phyloP scores from a whole-genome alignment of 2,797 vertebrate species.

The Pangasius djambal region DNA sequence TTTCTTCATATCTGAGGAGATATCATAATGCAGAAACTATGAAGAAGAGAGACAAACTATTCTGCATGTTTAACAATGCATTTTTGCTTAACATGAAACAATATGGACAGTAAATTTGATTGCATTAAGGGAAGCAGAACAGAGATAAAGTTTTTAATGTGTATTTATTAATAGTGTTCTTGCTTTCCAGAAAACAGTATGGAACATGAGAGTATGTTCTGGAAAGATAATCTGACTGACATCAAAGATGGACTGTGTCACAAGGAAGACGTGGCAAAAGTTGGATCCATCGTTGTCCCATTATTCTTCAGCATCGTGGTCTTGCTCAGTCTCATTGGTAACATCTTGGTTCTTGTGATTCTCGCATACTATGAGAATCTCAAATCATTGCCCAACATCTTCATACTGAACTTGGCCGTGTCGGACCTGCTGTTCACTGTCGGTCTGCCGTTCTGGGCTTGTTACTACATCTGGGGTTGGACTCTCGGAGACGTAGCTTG shows the following conservation, averaged over 20 bases:
- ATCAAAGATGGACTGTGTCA: background rate
- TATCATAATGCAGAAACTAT: background rate
- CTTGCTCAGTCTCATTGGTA: slow-evolving; percentile 69
- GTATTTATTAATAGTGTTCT: no score
- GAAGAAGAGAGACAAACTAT: background rate
- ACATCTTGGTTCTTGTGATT: slow-evolving; percentile 84
- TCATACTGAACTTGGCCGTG: slow-evolving; percentile 88
- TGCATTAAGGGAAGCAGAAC: no score
- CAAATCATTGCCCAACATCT: slow-evolving; percentile 84
- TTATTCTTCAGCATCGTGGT: slow-evolving; percentile 12
- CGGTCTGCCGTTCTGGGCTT: slow-evolving; percentile 84
- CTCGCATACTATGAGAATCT: slow-evolving; percentile 84
- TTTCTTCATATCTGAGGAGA: background rate
- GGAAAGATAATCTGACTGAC: no score
- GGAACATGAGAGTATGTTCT: no score
- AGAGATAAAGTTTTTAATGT: no score
- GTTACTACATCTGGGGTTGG: slow-evolving; percentile 79
- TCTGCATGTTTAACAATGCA: background rate
- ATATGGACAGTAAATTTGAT: background rate
- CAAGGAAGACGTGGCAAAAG: slow-evolving; percentile 7
- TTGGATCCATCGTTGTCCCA: slow-evolving; percentile 20
- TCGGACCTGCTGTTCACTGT: slow-evolving; percentile 87
- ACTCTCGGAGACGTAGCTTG: slow-evolving; percentile 77
- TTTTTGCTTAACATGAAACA: background rate
- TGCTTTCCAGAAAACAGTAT: no score